Evolutionary conservation across 2,113 vertebrate genomes (phyloP), one percentile per base, ranked within the genome.

Genomic region (Pteruthius melanotis): DNA sequence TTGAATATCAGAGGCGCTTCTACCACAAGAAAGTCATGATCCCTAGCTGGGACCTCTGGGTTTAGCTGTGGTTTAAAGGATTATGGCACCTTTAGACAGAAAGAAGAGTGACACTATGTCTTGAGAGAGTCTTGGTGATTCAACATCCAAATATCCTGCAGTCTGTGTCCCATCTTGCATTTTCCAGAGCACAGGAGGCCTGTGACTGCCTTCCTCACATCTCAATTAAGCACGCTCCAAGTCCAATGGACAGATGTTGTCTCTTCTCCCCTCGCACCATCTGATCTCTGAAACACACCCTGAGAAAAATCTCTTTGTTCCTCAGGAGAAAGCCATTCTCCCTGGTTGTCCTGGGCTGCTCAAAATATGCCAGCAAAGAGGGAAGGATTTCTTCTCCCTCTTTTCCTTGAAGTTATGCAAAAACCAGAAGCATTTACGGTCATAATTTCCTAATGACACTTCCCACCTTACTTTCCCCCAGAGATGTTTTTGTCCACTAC

Each of bases 81-180:
- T 81, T 83, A 45, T 27, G n/a, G 10, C 17, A 53, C 9, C 8
- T 13, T 80, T 77, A 47, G 49, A 40, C 14, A 80, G 50, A 76
- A 77, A 83, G 24, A 14, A 40, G 19, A 15, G 8, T 54, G 4
- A 3, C 8, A 30, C 7, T 70, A 11, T 3, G 4, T 78, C 63
- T 64, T 50, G 39, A 76, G 76, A 72, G 4, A 21, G 11, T 50
- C 28, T 44, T 82, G 11, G 13, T 52, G 31, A 39, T 59, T 66
- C 27, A 35, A 0, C 3, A 2, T 11, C 8, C 3, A 1, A 47
- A 19, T 33, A 83, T 80, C 44, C 49, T 44, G 10, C 30, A 64
- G 40, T 18, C 30, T 35, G 1, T 44, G 44, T 33, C 12, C 30
- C 2, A 3, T 69, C 10, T 65, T 83, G 88, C 11, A 7, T 78